These are phyloP conservation scores for Pterobdella sp. DNA, from an alignment of 2,888 invertebrate species.

Conservation along the genomic window DNA sequence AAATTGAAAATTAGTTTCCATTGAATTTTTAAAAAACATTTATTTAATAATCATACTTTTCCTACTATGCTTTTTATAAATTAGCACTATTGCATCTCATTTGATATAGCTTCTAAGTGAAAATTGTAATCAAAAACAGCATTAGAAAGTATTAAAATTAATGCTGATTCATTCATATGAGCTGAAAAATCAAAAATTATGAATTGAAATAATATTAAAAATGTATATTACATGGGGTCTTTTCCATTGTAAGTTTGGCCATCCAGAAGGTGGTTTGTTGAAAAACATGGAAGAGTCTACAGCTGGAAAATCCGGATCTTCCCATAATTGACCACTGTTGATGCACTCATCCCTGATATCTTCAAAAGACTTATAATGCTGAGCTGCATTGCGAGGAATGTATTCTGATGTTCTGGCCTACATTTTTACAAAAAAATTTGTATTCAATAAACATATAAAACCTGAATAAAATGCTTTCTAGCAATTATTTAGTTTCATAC, in stretches of 20 bases:
- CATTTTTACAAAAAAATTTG: background rate
- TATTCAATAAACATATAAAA: background rate
- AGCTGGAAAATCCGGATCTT: constrained; percentile 82
- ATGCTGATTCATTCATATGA: background rate
- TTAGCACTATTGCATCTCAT: too few relatives aligned
- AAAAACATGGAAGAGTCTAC: constrained; percentile 72
- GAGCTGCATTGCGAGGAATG: constrained; percentile 19
- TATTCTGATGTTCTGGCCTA: constrained; percentile 30
- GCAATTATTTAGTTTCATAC: constrained; percentile 7
- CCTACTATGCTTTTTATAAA: too few relatives aligned
- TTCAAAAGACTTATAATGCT: constrained; percentile 68
- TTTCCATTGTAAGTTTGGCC: constrained; percentile 72
- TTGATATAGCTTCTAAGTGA: background rate
- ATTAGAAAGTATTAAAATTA: background rate
- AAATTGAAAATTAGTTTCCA: too few relatives aligned
- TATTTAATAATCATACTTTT: too few relatives aligned
- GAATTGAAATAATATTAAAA: background rate
- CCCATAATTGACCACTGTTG: constrained; percentile 67
- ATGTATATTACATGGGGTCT: constrained; percentile 64
- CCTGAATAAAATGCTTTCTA: background rate
- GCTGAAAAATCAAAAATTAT: background rate
- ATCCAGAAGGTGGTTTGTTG: constrained; percentile 69
- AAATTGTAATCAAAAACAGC: background rate
- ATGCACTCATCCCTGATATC: constrained; percentile 74
- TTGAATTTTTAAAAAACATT: too few relatives aligned